Base-by-base conservation (phyloP, 2,797 vertebrate species). In the Coregonus suidteri region DNA sequence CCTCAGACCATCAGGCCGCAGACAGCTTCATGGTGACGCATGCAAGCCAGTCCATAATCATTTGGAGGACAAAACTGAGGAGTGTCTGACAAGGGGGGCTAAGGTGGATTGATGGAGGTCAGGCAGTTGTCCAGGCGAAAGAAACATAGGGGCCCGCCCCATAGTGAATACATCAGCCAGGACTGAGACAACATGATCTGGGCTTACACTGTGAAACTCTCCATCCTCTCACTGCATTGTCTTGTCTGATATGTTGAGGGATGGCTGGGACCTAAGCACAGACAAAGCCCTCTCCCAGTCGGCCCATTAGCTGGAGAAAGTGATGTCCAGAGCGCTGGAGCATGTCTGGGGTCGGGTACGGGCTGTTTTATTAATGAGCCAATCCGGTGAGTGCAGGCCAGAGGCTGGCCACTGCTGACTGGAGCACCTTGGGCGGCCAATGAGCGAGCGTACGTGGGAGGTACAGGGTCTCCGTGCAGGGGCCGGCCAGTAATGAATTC, bases 361-460 rank as follows among this genome's bases (percentile, higher is more conserved):
- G 89, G 82, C 87, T 91, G 92, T 94, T 89, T 94, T 95, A 96
- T 96, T 95, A 95, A 96, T 95, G 95, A 95, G 95, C 93, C 94
- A 94, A 95, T 95, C 94, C 82, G 88, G 91, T 84, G 84, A 88
- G 89, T 77, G 83, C 83, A 86, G 77, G 84, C 89, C 82, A 81
- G 87, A 85, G 88, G 85, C 89, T 85, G 87, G 90, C 88, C 89
- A 88, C 85, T 70, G 81, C 87, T 84, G 90, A 90, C 92, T 89
- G 84, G 86, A 91, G 88, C 89, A 90, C 89, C 91, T 91, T 92
- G 91, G 90, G 91, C 89, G 83, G 89, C 86, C 86, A 85, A 79
- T 86, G 88, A 91, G 86, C 84, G 86, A 88, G 64, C 31, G 62
- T 30, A 82, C 84, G 81, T 82, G 85, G 84, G 88, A 91, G 91